Evolutionary conservation across 2,113 vertebrate species (phyloP).

Genomic region (Epinephelus moara): DNA sequence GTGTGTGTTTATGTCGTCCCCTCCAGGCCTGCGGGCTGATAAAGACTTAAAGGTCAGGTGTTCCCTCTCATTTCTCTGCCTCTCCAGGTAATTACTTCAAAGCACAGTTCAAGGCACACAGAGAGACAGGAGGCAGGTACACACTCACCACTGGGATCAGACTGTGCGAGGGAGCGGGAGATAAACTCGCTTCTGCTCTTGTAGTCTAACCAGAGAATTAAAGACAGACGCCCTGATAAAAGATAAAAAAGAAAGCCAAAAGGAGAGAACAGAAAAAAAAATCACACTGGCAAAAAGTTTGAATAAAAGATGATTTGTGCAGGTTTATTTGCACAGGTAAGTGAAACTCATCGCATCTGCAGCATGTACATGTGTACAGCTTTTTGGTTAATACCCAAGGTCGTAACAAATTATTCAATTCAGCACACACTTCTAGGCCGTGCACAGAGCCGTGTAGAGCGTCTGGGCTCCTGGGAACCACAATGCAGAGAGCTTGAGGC

Average conservation of each 20-base stretch:
- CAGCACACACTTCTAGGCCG: neutral
- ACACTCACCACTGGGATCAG: conserved; percentile 60
- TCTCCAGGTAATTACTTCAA: conserved; percentile 78
- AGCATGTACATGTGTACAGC: neutral
- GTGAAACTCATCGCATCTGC: conserved; percentile 9
- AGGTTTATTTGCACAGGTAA: conserved; percentile 7
- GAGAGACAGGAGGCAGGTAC: conserved; percentile 65
- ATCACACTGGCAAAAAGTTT: conserved; percentile 5
- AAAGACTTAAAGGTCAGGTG: conserved; percentile 78
- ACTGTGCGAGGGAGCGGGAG: conserved; percentile 33
- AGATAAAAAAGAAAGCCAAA: conserved; percentile 45
- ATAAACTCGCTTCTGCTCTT: conserved; percentile 65
- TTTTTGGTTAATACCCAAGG: conserved; percentile 37
- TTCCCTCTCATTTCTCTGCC: conserved; percentile 65
- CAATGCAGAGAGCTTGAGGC: conserved; percentile 60
- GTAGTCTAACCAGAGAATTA: conserved; percentile 58
- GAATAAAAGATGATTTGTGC: conserved; percentile 38
- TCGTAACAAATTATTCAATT: conserved; percentile 23
- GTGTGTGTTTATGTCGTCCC: conserved; percentile 32
- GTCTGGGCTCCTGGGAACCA: conserved; percentile 58
- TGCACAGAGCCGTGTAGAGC: conserved; percentile 27
- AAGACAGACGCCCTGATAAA: conserved; percentile 50
- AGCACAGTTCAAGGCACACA: conserved; percentile 69
- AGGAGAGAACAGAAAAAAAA: neutral
- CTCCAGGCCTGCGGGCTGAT: conserved; percentile 54